Evolutionary conservation across 2,888 invertebrate species (phyloP), one percentile per base, ranked within the genome.

Genomic region (Nephrotoma guestfalica): DNA sequence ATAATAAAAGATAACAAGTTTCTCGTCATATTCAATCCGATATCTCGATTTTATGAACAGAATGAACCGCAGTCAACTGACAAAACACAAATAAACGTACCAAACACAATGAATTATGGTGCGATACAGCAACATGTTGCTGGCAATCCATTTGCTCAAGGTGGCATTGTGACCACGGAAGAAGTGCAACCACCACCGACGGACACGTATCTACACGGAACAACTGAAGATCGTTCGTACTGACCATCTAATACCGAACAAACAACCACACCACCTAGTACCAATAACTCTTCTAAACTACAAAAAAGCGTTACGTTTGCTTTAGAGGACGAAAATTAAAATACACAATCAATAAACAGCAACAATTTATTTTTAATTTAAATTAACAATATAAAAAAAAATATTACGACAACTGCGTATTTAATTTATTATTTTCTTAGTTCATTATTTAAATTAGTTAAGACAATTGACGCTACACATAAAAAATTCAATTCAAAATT

Each of bases 121-220:
- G 93, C 94, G 45, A 15, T 86, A 11, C 93, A 93, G 87, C 93
- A 93, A 87, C 94, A 94, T 89, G 94, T 94, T 87, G 90, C 91
- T 42, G 91, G 91, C 88, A 93, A 94, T 87, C 94, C 94, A 7
- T 94, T 93, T 51, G 91, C 91, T 41, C 86, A 89, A 88, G 89
- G 90, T 89, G 92, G 88, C 89, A 92, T 91, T 88, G 92, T 89
- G 91, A 93, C 93, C 88, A 93, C 93, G 88, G 93, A 94, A 87
- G 93, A 93, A 6, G 93, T 95, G 6, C 95, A 95, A 90, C 95
- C 94, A 1, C 93, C 93, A 87, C 91, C 94, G 1, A 93, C 93
- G 88, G 93, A 94, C 88, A 88, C 91, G 11, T 94, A 94, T 89
- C 90, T 93, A 91, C 93, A 93, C 88, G 92, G 93, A 87, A 90